A percentile compares a stretch with the other conserved stretches of the same genome.
phyloP scores from a whole-genome alignment of 2,797 vertebrate species.

The Carapus acus region DNA sequence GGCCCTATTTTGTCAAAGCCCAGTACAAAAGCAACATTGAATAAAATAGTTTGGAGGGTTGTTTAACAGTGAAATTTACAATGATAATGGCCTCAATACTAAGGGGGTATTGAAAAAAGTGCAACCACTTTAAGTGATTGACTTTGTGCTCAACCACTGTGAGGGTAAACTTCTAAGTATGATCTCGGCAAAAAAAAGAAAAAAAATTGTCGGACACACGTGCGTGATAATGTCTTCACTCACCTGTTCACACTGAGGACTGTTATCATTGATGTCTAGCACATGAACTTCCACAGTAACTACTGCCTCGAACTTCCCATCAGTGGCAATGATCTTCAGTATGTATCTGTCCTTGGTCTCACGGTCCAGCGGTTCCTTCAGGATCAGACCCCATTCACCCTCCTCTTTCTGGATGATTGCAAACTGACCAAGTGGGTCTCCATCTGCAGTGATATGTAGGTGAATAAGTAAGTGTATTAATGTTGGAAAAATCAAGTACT shows the following conservation, averaged over 20 bases:
- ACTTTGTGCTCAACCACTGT: too few relatives aligned
- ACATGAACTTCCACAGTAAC: slow-evolving; percentile 84
- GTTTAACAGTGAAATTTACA: too few relatives aligned
- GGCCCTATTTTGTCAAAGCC: too few relatives aligned
- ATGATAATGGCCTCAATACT: too few relatives aligned
- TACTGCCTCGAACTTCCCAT: slow-evolving; percentile 87
- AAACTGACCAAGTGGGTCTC: slow-evolving; percentile 86
- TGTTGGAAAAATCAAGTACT: too few relatives aligned
- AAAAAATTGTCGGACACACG: too few relatives aligned
- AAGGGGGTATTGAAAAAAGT: too few relatives aligned
- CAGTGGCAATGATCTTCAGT: slow-evolving; percentile 85
- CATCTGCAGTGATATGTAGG: slow-evolving; percentile 70
- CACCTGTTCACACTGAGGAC: slow-evolving; percentile 90
- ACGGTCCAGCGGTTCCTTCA: slow-evolving; percentile 84
- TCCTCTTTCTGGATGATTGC: slow-evolving; percentile 78
- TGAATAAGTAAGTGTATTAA: not conserved
- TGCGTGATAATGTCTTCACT: slow-evolving; percentile 11
- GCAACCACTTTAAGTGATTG: too few relatives aligned
- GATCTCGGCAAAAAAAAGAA: too few relatives aligned
- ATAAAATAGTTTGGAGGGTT: too few relatives aligned
- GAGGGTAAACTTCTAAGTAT: too few relatives aligned
- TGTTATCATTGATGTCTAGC: slow-evolving; percentile 96
- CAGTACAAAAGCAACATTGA: too few relatives aligned
- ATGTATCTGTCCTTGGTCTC: slow-evolving; percentile 81
- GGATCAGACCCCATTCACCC: slow-evolving; percentile 81